Conservation (phyloP, 2,888 invertebrate genomes). For the Leptothorax acervorum region DNA sequence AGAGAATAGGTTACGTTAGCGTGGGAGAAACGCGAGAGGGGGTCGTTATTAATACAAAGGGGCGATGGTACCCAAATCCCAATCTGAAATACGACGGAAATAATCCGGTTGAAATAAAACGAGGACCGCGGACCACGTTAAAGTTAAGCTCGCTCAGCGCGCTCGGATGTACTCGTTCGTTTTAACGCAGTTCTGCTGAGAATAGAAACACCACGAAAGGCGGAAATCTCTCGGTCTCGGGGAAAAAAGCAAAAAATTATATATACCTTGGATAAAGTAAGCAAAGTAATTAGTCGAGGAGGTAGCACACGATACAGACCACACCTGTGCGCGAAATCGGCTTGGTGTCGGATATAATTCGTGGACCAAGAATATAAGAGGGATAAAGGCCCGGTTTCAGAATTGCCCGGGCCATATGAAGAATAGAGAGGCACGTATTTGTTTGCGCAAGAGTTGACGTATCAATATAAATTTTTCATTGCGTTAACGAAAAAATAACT, state of each 20-base stretch:
- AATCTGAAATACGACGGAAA: slow-evolving; percentile 84
- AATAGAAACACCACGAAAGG: slow-evolving; percentile 52
- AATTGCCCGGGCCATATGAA: slow-evolving; percentile 24
- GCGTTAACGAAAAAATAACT: neutral
- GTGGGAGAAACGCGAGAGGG: slow-evolving; percentile 23
- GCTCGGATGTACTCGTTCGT: slow-evolving; percentile 62
- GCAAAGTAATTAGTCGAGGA: slow-evolving; percentile 69
- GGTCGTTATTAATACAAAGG: slow-evolving; percentile 82
- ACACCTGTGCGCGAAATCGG: slow-evolving; percentile 71
- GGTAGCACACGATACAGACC: slow-evolving; percentile 51
- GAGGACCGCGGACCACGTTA: slow-evolving; percentile 70
- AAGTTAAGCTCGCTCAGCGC: slow-evolving; percentile 66
- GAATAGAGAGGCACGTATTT: slow-evolving; percentile 16
- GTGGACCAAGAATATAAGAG: slow-evolving; percentile 32
- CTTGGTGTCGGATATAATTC: slow-evolving; percentile 47
- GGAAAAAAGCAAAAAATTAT: slow-evolving; percentile 59
- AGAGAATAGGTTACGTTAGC: slow-evolving; percentile 68
- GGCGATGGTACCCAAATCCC: slow-evolving; percentile 82
- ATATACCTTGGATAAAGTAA: slow-evolving; percentile 56
- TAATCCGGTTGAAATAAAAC: slow-evolving; percentile 82
- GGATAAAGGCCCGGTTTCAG: slow-evolving; percentile 48
- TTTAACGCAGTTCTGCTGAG: slow-evolving; percentile 57
- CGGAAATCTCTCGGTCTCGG: slow-evolving; percentile 47
- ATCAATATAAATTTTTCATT: neutral
- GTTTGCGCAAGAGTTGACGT: neutral